These are phyloP conservation scores for Cerceris ruficornis DNA, from an alignment of 2,888 invertebrate genomes.

Conservation along the genomic window DNA sequence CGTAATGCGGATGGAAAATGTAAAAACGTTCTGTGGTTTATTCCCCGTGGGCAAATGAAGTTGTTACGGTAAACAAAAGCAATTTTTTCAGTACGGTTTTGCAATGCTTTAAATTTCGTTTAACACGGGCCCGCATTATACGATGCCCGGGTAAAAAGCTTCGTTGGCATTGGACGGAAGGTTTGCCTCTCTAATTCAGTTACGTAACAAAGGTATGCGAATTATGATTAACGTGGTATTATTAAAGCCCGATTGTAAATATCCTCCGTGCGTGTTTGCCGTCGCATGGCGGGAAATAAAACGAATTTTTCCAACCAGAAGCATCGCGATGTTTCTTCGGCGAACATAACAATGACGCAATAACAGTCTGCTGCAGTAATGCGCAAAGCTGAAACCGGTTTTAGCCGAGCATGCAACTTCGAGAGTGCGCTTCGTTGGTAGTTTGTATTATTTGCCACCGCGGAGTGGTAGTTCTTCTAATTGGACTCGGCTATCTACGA, in stretches of 20 bases:
- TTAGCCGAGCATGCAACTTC: slow-evolving; percentile 49
- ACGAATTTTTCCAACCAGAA: slow-evolving; percentile 7
- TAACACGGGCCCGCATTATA: no score
- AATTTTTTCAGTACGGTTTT: neutral
- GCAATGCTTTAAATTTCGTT: no score
- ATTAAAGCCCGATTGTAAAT: slow-evolving; percentile 27
- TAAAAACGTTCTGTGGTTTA: neutral
- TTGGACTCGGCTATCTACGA: slow-evolving; percentile 72
- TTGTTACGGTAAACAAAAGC: neutral
- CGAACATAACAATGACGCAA: slow-evolving; percentile 61
- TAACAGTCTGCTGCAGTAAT: slow-evolving; percentile 42
- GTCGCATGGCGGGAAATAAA: neutral
- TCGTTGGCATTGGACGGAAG: no score
- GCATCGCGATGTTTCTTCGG: slow-evolving; percentile 18
- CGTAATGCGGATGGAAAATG: neutral
- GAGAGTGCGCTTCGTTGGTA: slow-evolving; percentile 49
- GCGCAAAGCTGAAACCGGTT: slow-evolving; percentile 54
- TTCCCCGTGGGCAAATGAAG: no score
- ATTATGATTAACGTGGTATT: slow-evolving; percentile 23
- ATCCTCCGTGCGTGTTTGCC: neutral
- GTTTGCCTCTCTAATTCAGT: no score
- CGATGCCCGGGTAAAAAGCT: no score
- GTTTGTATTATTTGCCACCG: slow-evolving; percentile 62
- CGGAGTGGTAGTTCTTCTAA: slow-evolving; percentile 72
- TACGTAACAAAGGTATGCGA: neutral